phyloP scores from a whole-genome alignment of 2,888 invertebrate species.

The Blastobasis adustella region DNA sequence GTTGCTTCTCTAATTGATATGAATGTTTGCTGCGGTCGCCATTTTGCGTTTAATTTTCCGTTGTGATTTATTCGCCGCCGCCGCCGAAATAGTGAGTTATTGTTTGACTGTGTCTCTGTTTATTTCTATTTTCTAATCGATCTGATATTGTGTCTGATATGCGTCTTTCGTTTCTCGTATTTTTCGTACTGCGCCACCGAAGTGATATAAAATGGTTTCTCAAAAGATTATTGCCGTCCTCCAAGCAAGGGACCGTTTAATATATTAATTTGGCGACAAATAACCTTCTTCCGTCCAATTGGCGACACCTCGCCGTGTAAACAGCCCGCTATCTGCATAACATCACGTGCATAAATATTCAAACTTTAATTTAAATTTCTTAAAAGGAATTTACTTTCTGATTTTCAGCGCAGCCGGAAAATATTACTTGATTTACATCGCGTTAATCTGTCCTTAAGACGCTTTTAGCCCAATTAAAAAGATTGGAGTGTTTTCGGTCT shows the following conservation, averaged over 20 bases:
- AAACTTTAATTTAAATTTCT: slow-evolving; percentile 23
- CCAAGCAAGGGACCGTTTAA: not conserved
- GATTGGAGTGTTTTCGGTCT: slow-evolving; percentile 3
- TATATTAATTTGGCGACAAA: slow-evolving; percentile 3
- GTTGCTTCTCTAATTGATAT: slow-evolving; percentile 26
- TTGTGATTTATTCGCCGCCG: too few relatives aligned
- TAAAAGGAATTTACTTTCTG: slow-evolving; percentile 5
- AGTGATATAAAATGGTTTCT: too few relatives aligned
- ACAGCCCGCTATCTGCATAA: slow-evolving; percentile 29
- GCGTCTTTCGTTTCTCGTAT: too few relatives aligned
- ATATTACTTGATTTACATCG: not conserved
- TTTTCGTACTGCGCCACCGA: too few relatives aligned
- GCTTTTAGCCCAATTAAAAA: slow-evolving; percentile 7
- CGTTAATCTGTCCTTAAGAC: slow-evolving; percentile 1
- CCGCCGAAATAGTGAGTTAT: too few relatives aligned
- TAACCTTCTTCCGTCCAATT: slow-evolving; percentile 16
- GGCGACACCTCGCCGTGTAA: slow-evolving; percentile 17
- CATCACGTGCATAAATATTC: slow-evolving; percentile 30
- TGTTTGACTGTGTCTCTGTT: too few relatives aligned
- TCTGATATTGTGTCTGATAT: too few relatives aligned
- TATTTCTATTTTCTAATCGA: too few relatives aligned
- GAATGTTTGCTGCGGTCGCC: slow-evolving; percentile 13
- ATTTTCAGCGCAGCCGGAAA: slow-evolving; percentile 1
- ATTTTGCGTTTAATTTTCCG: not conserved
- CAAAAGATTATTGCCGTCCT: too few relatives aligned